Percentiles rank a stretch among this genome's conserved stretches.
These are phyloP conservation scores for Potamarius usumacintae DNA, from an alignment of 2,113 vertebrate species.

Conservation along the genomic window DNA sequence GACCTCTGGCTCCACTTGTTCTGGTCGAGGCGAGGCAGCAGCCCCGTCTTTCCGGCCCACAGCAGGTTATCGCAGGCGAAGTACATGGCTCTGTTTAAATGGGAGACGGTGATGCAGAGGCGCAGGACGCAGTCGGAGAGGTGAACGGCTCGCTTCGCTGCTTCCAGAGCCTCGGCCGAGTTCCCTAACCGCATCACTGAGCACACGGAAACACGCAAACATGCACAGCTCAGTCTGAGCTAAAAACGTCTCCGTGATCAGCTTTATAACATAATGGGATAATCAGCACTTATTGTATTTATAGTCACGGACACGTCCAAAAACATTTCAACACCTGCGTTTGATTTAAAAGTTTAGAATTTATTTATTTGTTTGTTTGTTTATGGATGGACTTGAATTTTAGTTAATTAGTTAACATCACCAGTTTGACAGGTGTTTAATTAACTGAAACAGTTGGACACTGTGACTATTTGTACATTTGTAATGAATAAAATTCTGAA, in stretches of 20 bases:
- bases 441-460: background rate
- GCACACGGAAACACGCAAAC: background rate
- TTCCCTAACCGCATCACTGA: conserved; percentile 90
- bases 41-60: conserved; percentile 82
- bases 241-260: background rate
- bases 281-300: background rate
- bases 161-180: conserved; percentile 84
- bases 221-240: background rate
- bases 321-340: no score
- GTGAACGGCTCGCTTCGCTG: conserved; percentile 85
- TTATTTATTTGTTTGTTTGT: no score
- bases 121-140: conserved; percentile 86
- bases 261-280: background rate
- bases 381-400: background rate
- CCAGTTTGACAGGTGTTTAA: background rate
- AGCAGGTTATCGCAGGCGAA: conserved; percentile 92
- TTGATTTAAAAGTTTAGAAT: no score
- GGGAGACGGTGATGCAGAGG: conserved; percentile 87
- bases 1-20: conserved; percentile 91
- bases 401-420: background rate
- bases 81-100: conserved; percentile 90
- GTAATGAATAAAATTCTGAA: background rate
- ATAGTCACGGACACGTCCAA: background rate
- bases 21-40: conserved; percentile 77
- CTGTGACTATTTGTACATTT: background rate